Evolutionary conservation across 2,888 invertebrate genomes (phyloP).

Genomic region (Scrobipalpa costella): DNA sequence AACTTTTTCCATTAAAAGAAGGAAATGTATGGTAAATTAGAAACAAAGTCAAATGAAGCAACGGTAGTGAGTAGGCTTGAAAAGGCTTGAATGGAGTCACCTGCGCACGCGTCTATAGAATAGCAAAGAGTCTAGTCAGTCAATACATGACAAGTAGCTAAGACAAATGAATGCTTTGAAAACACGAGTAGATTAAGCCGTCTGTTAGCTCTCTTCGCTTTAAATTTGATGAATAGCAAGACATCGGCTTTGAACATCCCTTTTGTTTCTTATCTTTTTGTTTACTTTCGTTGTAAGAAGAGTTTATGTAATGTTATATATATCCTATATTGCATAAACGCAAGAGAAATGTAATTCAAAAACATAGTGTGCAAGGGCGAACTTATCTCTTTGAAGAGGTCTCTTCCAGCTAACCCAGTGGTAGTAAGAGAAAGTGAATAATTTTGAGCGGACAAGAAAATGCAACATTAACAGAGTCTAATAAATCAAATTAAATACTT

Average conservation of each 20-base stretch:
- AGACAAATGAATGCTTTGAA: not conserved
- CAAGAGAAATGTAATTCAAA: no score
- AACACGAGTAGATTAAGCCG: not conserved
- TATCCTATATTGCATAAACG: no score
- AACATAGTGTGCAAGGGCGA: no score
- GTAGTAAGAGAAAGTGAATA: no score
- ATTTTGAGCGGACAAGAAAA: no score
- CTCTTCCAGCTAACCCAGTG: no score
- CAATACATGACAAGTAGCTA: not conserved
- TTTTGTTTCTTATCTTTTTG: not conserved
- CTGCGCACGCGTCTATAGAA: slow-evolving; percentile 9
- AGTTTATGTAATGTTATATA: no score
- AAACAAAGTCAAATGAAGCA: slow-evolving; percentile 9
- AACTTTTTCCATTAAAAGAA: slow-evolving; percentile 1
- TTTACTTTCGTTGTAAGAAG: no score
- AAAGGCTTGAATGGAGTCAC: slow-evolving; percentile 4
- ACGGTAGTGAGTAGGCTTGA: slow-evolving; percentile 9
- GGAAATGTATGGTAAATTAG: slow-evolving; percentile 1
- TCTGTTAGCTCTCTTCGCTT: not conserved
- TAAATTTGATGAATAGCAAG: not conserved
- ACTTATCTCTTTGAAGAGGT: no score
- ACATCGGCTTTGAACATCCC: not conserved
- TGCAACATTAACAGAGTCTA: no score
- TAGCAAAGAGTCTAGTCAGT: not conserved
- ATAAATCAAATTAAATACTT: no score